These are phyloP conservation scores for Bradypodion ventrale DNA, from an alignment of 2,797 vertebrate genomes.

Conservation along the genomic window DNA sequence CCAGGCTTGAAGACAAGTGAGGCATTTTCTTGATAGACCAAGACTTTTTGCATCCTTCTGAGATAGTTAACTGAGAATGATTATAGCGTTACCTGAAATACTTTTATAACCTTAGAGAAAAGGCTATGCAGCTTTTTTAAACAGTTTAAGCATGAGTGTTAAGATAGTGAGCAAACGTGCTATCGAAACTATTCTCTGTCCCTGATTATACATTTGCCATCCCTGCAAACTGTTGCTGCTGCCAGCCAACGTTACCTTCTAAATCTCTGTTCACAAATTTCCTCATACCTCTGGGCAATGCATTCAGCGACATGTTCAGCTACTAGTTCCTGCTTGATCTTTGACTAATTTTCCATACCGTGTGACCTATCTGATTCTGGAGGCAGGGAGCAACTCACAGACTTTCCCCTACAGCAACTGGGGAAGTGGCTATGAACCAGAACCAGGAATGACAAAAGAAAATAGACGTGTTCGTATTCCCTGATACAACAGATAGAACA, in stretches of 20 bases:
- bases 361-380: background rate
- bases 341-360: background rate
- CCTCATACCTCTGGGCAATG: background rate
- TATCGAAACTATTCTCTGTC: background rate
- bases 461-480: background rate
- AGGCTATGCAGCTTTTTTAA: background rate
- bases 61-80: too few species aligned
- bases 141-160: background rate
- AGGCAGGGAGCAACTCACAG: background rate
- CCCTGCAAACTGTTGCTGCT: background rate
- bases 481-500: background rate
- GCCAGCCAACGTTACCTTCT: background rate
- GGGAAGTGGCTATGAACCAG: background rate
- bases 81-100: background rate
- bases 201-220: too few species aligned
- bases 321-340: background rate
- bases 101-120: background rate
- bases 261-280: background rate
- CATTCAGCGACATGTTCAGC: background rate
- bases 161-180: background rate
- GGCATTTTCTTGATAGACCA: background rate
- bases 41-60: background rate
- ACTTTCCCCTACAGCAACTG: background rate
- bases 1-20: background rate
- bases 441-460: background rate